Evolutionary conservation across 2,888 invertebrate species (phyloP).

Genomic region (Griposia aprilina): DNA sequence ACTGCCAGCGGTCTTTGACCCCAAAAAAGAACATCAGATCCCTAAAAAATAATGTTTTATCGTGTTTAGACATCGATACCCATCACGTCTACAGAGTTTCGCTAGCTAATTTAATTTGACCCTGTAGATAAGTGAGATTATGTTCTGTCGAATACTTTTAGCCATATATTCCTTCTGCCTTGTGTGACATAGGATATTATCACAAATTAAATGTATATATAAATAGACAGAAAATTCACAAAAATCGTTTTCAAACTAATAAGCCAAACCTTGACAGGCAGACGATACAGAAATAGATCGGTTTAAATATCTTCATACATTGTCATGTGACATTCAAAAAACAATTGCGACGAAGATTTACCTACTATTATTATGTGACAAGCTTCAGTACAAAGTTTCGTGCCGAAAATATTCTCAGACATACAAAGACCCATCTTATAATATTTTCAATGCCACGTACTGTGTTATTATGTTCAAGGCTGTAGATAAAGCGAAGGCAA

Average conservation of each 20-base stretch:
- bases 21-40: no score
- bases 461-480: slow-evolving; percentile 67
- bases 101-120: no score
- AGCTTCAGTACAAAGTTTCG: slow-evolving; percentile 20
- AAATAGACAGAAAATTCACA: no score
- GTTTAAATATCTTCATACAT: slow-evolving; percentile 36
- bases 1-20: no score
- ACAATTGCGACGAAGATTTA: slow-evolving; percentile 53
- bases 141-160: background rate
- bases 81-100: no score
- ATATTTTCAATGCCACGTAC: slow-evolving; percentile 64
- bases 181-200: background rate
- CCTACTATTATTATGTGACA: slow-evolving; percentile 28
- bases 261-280: slow-evolving; percentile 3
- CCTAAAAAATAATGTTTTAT: no score
- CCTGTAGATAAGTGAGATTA: background rate
- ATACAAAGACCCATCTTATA: slow-evolving; percentile 48
- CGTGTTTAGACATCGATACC: no score
- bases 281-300: slow-evolving; percentile 22
- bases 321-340: slow-evolving; percentile 64
- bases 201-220: background rate
- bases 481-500: slow-evolving; percentile 58
- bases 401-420: slow-evolving; percentile 48
- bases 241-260: background rate
- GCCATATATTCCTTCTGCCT: background rate